Evolutionary conservation across 2,113 vertebrate species (phyloP).

Genomic region (Camelus dromedarius): DNA sequence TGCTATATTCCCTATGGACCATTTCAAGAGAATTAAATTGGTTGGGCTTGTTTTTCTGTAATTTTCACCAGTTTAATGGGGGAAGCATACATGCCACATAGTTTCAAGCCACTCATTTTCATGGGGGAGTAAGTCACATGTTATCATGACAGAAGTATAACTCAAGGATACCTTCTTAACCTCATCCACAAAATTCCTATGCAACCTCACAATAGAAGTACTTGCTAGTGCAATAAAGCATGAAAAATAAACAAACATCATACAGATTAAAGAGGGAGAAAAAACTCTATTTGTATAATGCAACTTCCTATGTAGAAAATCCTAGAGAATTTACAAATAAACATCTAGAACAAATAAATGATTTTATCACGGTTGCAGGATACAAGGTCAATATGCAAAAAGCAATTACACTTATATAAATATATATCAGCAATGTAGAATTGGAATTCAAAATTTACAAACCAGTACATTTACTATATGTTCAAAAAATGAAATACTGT

Average conservation of each 20-base stretch:
- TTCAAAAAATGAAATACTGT: neutral
- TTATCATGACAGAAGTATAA: neutral
- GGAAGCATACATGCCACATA: too few relatives aligned
- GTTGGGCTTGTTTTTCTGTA: neutral
- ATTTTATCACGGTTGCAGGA: neutral
- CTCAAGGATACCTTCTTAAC: neutral
- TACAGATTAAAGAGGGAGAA: neutral
- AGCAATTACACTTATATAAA: neutral
- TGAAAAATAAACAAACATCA: conserved; percentile 31
- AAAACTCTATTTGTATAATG: neutral
- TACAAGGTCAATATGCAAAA: neutral
- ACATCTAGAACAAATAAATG: neutral
- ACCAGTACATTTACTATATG: neutral
- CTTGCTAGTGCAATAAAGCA: conserved; percentile 22
- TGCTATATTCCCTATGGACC: neutral
- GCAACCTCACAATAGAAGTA: neutral
- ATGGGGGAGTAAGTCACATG: neutral
- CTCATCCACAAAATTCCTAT: neutral
- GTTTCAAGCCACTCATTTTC: too few relatives aligned
- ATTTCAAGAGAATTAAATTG: neutral
- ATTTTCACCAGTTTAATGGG: neutral
- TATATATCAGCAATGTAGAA: neutral
- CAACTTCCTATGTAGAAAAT: neutral
- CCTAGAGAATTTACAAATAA: neutral
- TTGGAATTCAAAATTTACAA: conserved; percentile 10